Conservation (phyloP, 2,113 vertebrate genomes). For the Forbesichthys papilliferus region DNA sequence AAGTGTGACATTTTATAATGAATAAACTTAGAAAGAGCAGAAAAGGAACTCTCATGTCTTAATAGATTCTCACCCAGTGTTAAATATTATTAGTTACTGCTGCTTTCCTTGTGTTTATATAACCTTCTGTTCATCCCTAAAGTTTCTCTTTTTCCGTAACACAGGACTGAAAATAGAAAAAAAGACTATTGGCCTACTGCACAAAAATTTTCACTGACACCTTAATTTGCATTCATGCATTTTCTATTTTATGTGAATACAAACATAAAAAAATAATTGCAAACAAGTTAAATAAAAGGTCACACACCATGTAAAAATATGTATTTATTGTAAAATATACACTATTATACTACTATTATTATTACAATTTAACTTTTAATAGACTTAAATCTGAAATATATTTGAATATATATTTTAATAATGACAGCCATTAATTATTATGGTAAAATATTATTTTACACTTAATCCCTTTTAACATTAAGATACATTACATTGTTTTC, state of each 20-base stretch:
- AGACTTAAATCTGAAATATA: too few relatives aligned
- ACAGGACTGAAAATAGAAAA: conserved; percentile 55
- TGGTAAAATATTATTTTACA: too few relatives aligned
- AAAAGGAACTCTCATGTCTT: neutral
- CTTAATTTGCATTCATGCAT: too few relatives aligned
- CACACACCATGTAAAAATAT: neutral
- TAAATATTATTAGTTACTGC: conserved; percentile 29
- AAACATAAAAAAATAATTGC: neutral
- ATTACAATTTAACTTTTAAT: too few relatives aligned
- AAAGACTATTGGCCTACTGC: conserved; percentile 24
- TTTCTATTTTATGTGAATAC: neutral
- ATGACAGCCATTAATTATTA: too few relatives aligned
- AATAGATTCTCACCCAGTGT: conserved; percentile 28
- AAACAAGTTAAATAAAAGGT: too few relatives aligned
- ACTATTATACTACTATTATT: too few relatives aligned
- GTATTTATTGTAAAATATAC: neutral
- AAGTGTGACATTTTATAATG: neutral
- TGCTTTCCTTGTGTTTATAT: conserved; percentile 66
- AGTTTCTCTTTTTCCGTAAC: conserved; percentile 43
- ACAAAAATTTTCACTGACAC: too few relatives aligned
- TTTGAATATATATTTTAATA: too few relatives aligned
- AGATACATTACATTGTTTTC: too few relatives aligned
- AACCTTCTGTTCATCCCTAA: conserved; percentile 63
- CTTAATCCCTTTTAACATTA: too few relatives aligned
- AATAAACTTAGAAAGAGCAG: neutral